Conservation (phyloP, 2,888 invertebrate species). For the Lithosia quadra region DNA sequence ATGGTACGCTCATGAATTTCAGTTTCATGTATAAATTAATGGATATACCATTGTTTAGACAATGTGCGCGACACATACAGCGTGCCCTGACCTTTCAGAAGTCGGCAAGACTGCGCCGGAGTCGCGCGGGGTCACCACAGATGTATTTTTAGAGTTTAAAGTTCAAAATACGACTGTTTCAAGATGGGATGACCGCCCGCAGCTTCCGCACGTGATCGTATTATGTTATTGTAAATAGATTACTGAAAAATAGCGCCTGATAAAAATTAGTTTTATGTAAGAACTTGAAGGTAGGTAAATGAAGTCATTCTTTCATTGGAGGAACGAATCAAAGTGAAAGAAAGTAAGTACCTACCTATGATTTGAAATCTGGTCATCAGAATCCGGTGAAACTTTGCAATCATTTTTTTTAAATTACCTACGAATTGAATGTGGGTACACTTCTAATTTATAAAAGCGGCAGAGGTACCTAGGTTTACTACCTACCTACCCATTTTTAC, state of each 20-base stretch:
- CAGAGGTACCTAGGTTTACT: too few species aligned
- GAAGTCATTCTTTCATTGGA: neutral
- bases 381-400: neutral
- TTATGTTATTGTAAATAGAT: slow-evolving; percentile 46
- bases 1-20: neutral
- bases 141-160: slow-evolving; percentile 88
- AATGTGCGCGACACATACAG: slow-evolving; percentile 67
- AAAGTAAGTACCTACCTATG: neutral
- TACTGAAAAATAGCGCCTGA: slow-evolving; percentile 27
- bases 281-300: too few species aligned
- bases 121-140: slow-evolving; percentile 83
- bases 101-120: slow-evolving; percentile 80
- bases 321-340: neutral
- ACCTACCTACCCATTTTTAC: too few species aligned
- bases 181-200: slow-evolving; percentile 60
- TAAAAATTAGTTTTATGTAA: slow-evolving; percentile 1
- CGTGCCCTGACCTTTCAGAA: slow-evolving; percentile 85
- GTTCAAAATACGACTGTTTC: slow-evolving; percentile 85
- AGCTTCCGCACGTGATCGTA: slow-evolving; percentile 61
- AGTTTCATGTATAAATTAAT: slow-evolving; percentile 38
- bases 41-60: slow-evolving; percentile 60
- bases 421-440: too few species aligned
- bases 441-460: too few species aligned
- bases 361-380: too few species aligned
- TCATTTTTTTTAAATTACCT: neutral